Evolutionary conservation across 2,797 vertebrate species (phyloP).

Genomic region (Amazona finschi): DNA sequence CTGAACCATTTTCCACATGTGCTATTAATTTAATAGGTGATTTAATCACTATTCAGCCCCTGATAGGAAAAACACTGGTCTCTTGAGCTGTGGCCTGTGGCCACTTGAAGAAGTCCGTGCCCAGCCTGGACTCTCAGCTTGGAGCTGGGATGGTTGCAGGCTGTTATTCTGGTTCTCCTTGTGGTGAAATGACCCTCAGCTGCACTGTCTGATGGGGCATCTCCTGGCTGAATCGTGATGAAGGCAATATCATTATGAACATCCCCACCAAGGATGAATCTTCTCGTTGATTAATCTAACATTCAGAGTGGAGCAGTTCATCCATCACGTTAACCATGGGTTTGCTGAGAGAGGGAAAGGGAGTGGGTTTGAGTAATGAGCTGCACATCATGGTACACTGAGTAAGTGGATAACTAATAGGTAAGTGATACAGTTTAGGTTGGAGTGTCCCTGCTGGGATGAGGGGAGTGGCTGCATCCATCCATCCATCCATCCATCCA

Average conservation of each 20-base stretch:
- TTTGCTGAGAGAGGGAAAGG: neutral
- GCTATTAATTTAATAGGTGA: neutral
- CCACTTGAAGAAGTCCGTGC: neutral
- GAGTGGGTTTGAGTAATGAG: neutral
- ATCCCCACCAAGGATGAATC: neutral
- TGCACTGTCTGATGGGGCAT: neutral
- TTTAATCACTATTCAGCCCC: neutral
- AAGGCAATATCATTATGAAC: neutral
- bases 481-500: neutral
- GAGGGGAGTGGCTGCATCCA: neutral
- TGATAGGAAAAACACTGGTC: neutral
- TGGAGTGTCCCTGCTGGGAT: neutral
- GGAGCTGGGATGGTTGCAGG: neutral
- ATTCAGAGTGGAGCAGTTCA: neutral
- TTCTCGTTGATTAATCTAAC: neutral
- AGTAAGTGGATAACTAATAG: neutral
- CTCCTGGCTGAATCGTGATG: rapidly evolving
- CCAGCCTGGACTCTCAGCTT: neutral
- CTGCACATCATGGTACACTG: rapidly evolving
- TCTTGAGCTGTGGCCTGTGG: neutral
- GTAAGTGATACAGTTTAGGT: neutral
- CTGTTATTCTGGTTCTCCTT: neutral
- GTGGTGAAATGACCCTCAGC: neutral
- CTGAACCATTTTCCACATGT: rapidly evolving
- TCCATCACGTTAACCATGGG: neutral